Conservation (phyloP, 2,113 vertebrate genomes). For the Pedetes capensis region DNA sequence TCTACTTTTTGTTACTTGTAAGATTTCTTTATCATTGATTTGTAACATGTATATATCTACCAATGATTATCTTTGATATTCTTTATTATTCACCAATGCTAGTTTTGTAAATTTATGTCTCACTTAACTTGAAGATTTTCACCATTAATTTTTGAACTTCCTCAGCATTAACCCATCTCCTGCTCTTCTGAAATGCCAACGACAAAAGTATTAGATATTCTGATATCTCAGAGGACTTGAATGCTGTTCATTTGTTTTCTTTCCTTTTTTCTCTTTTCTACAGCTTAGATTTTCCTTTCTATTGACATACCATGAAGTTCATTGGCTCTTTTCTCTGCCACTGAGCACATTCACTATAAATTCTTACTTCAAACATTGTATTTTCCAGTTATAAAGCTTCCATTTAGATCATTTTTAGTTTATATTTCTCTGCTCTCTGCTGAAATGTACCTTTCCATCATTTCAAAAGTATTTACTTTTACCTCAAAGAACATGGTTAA, state of each 20-base stretch:
- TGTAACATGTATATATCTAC: background rate
- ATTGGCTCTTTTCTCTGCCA: background rate
- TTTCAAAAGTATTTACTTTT: conserved; percentile 17
- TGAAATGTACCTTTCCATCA: background rate
- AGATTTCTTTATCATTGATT: background rate
- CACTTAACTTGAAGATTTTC: no score
- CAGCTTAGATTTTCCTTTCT: background rate
- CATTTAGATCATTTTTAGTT: background rate
- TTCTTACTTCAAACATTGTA: conserved; percentile 40
- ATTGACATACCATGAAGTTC: background rate
- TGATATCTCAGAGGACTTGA: background rate
- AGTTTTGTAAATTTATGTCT: no score
- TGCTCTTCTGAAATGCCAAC: background rate
- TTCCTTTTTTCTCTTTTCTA: background rate
- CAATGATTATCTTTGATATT: background rate
- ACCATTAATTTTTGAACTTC: background rate
- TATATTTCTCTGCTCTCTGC: conserved; percentile 14
- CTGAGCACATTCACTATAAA: background rate
- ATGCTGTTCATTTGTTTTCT: background rate
- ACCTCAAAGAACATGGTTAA: background rate
- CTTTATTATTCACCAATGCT: no score
- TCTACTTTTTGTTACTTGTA: background rate
- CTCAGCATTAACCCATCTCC: background rate
- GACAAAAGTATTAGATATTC: background rate
- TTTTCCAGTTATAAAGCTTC: conserved; percentile 29